Evolutionary conservation across 2,888 invertebrate genomes (phyloP).

Genomic region (Mesoligia furuncula): DNA sequence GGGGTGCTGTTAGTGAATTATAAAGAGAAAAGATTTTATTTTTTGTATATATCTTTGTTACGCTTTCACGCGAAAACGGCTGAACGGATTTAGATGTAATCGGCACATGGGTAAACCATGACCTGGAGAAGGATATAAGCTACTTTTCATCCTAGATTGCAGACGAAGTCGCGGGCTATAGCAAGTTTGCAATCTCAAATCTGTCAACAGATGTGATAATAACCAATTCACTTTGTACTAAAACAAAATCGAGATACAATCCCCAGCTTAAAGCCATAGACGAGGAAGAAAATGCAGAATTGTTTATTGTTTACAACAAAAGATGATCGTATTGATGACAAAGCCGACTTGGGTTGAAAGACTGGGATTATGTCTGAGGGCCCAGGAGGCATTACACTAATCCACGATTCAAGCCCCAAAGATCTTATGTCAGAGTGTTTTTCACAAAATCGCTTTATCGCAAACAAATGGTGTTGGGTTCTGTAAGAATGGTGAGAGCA

Average conservation of each 20-base stretch:
- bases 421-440: constrained; percentile 34
- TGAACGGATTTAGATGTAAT: background rate
- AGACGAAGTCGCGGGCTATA: no score
- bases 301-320: constrained; percentile 32
- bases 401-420: constrained; percentile 39
- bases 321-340: constrained; percentile 59
- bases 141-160: no score
- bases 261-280: constrained; percentile 3
- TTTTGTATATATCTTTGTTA: background rate
- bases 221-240: constrained; percentile 24
- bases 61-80: background rate
- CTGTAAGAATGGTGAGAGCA: background rate
- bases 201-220: background rate
- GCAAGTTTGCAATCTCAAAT: no score
- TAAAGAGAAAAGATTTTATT: no score
- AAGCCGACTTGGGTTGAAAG: constrained; percentile 48
- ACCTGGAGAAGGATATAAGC: no score
- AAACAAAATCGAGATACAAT: constrained; percentile 9
- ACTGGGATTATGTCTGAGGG: constrained; percentile 42
- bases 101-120: no score
- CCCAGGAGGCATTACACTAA: constrained; percentile 54
- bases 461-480: constrained; percentile 21
- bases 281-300: constrained; percentile 1
- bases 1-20: no score
- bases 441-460: constrained; percentile 35